Base-by-base conservation (phyloP, 2,797 vertebrate species). In the Eulemur mongoz region DNA sequence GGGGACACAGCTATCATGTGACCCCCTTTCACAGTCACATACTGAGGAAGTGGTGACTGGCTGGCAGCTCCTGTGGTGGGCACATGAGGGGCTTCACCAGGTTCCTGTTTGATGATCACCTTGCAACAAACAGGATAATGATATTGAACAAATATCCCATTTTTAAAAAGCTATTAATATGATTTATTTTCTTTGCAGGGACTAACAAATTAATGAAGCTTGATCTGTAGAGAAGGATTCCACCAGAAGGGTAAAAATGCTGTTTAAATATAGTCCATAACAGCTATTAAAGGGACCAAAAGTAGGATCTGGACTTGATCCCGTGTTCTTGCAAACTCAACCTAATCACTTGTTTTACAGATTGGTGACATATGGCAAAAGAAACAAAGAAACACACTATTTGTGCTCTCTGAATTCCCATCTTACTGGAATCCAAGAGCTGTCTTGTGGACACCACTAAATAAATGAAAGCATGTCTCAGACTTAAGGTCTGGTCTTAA, bases 61-160 rank as follows among this genome's bases (percentile, higher is more conserved):
- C 98, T 98, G 79, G 98, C 97, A 96, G 99, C 97, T 88, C 99
- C 99, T 63, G 99, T 98, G 85, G 98, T 99, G 78, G 99, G 98
- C 69, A 98, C 97, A 13, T 99, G 99, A 84, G 99, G 98, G 96
- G 99, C 98, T 98, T 99, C 99, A 88, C 99, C 99, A 0, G 99
- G 99, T 97, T 99, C 99, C 98, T 99, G 99, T 97, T 99, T 99
- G 98, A 99, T 99, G 93, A 99, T 99, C 97, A 99, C 99, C 99
- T 99, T 95, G 72, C 22, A 97, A 98, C 52, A 97, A 93, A 96
- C 69, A 96, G 32, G 84, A 94, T 30, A 96, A 93, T 48, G 76
- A 97, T n/a, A 95, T 35, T 40, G 65, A 93, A 52, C 95, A 92
- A 97, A 72, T 54, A 89, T 38, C 61, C 67, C 25, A 57, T 17